Conservation (phyloP, 2,113 vertebrate genomes). For the Girardinichthys multiradiatus region DNA sequence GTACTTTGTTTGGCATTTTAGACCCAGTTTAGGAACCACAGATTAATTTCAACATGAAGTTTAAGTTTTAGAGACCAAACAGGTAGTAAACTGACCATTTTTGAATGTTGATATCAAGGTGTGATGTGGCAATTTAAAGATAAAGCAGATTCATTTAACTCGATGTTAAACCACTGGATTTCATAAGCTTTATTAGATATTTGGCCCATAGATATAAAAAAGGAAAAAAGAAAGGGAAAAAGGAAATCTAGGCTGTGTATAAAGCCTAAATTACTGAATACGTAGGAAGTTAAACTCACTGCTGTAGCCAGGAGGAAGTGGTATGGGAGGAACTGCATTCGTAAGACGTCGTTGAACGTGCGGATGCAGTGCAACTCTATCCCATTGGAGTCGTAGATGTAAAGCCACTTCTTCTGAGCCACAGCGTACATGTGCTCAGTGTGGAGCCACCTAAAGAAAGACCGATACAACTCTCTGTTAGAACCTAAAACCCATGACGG, state of each 20-base stretch:
- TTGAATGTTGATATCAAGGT: no score
- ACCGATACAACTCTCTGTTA: neutral
- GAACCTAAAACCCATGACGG: neutral
- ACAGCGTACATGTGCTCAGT: conserved; percentile 86
- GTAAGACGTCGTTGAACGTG: conserved; percentile 85
- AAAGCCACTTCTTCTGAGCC: conserved; percentile 90
- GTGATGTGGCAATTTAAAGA: neutral
- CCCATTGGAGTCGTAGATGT: conserved; percentile 89
- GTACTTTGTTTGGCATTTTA: no score
- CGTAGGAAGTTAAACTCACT: conserved; percentile 53
- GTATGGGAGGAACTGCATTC: conserved; percentile 90
- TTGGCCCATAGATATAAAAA: neutral
- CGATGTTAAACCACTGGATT: neutral
- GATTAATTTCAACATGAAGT: no score
- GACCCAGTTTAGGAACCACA: no score
- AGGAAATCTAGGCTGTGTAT: neutral
- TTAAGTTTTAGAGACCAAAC: no score
- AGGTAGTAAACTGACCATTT: no score
- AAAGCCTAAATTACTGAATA: neutral
- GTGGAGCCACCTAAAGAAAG: conserved; percentile 86
- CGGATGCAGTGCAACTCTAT: conserved; percentile 90
- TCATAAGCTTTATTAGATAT: neutral
- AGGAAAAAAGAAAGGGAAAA: neutral
- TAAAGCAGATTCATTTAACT: neutral
- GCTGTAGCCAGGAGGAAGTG: conserved; percentile 86